These are phyloP conservation scores for Drymodes brunneopygia DNA, from an alignment of 2,113 vertebrate genomes.

Conservation along the genomic window DNA sequence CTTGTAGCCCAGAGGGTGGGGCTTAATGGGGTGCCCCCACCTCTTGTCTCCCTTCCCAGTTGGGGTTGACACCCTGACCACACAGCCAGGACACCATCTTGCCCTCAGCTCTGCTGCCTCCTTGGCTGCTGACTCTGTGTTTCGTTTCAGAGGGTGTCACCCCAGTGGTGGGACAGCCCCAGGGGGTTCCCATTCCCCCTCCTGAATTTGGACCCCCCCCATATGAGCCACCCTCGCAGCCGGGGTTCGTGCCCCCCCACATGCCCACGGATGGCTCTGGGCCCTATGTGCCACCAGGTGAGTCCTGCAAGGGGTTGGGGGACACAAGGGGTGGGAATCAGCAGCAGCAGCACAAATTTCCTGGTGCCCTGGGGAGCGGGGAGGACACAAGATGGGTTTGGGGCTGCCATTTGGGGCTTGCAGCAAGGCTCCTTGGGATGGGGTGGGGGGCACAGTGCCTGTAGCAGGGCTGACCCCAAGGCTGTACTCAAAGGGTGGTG, in stretches of 20 bases:
- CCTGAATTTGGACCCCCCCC: conserved; percentile 91
- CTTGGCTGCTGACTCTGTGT: background rate
- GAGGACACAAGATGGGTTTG: fast-evolving
- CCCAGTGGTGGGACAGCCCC: conserved; percentile 75
- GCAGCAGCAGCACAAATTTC: fast-evolving
- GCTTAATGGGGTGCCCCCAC: background rate
- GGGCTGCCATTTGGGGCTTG: background rate
- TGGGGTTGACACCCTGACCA: background rate
- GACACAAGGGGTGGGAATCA: fast-evolving
- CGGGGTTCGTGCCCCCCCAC: conserved; percentile 84
- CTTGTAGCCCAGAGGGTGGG: background rate
- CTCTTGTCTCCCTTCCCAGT: fast-evolving
- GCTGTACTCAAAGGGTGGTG: background rate
- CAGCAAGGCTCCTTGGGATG: fast-evolving
- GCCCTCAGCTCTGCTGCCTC: background rate
- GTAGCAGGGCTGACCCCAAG: background rate
- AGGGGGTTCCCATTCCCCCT: conserved; percentile 81
- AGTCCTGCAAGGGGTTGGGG: background rate
- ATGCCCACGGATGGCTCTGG: conserved; percentile 80
- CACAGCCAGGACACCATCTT: background rate
- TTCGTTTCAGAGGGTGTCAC: conserved; percentile 63
- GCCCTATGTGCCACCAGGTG: conserved; percentile 79
- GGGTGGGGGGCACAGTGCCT: background rate
- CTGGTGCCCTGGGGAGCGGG: background rate
- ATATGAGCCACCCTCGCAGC: conserved; percentile 82